Base-by-base conservation (phyloP, 2,888 invertebrate genomes). In the Agrochola circellaris region DNA sequence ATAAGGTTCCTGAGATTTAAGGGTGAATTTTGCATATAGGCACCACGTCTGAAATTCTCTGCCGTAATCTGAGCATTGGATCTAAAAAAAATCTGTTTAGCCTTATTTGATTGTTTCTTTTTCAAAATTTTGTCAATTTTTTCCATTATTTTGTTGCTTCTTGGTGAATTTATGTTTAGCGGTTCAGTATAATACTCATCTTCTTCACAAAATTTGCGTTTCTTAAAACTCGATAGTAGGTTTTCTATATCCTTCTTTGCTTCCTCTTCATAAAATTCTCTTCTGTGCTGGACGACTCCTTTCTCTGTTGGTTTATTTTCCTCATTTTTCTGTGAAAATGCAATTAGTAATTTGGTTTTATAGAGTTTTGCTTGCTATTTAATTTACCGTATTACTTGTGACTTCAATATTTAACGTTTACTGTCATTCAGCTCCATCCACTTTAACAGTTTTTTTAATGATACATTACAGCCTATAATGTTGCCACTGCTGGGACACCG, bases 251-350 rank as follows among this genome's bases (percentile, higher is more conserved):
- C 86, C 13, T 7, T 56, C 51, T 23, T 74, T 51, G 73, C 81
- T 77, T 85, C 85, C 17, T 65, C 45, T 71, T 85, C 84, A 23
- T 58, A 70, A 70, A 61, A 45, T 23, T 54, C 45, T 56, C 60
- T 69, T 70, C 68, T 58, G 13, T 76, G 38, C 5, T 61, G 58
- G 13, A 30, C 15, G 8, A 7, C 2, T 26, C 60, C 30, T 8
- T 69, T 54, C 5, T 1, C 26, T 26, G 38, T 1, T 5, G 60
- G 3, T 60, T 66, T 64, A 0, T 34, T 45, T 56, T 51, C 45
- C 20, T 45, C 87, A 86, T 76, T n/a, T 64, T 69, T 72, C 84
- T 84, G 87, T 69, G 38, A 72, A 73, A n/a, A 34, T 20, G 4
- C 34, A 20, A 75, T 60, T 34, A 34, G 7, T n/a, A 23, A 64